These are phyloP conservation scores for Blastomussa wellsi DNA, from an alignment of 92 coral and sea anemone species.

Conservation along the genomic window DNA sequence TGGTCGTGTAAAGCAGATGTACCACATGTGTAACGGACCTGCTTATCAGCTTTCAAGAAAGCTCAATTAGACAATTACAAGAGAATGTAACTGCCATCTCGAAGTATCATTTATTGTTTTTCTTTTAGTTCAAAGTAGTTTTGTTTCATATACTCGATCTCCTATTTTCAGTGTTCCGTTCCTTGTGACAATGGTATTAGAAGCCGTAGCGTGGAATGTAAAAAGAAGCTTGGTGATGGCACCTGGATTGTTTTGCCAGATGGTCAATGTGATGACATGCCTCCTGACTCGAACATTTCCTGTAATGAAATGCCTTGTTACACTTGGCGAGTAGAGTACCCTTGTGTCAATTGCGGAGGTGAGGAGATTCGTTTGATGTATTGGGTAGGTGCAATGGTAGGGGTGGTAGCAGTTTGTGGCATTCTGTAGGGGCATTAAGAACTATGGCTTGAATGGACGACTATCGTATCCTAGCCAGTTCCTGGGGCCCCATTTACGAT, in stretches of 20 bases:
- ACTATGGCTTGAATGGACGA: too few species aligned
- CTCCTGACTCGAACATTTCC: background rate
- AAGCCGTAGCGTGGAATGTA: conserved; percentile 53
- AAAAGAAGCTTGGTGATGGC: conserved; percentile 44
- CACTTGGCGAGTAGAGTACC: conserved; percentile 56
- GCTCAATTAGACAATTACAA: too few species aligned
- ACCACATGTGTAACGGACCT: too few species aligned
- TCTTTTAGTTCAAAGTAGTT: too few species aligned
- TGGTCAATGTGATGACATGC: conserved; percentile 31
- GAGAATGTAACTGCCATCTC: too few species aligned
- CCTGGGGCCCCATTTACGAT: too few species aligned
- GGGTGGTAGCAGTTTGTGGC: too few species aligned
- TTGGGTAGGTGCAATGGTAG: background rate
- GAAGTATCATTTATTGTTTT: too few species aligned
- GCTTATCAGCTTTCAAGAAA: too few species aligned
- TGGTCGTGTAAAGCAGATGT: too few species aligned
- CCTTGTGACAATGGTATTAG: conserved; percentile 67
- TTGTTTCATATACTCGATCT: background rate
- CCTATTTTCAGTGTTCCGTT: conserved; percentile 49
- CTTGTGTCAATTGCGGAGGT: conserved; percentile 65
- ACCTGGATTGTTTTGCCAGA: conserved; percentile 18
- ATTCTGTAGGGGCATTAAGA: too few species aligned
- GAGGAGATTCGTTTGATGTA: background rate
- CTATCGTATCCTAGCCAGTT: too few species aligned
- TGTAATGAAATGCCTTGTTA: conserved; percentile 30